Conservation (phyloP, 2,113 vertebrate genomes). For the Potamarius usumacintae region DNA sequence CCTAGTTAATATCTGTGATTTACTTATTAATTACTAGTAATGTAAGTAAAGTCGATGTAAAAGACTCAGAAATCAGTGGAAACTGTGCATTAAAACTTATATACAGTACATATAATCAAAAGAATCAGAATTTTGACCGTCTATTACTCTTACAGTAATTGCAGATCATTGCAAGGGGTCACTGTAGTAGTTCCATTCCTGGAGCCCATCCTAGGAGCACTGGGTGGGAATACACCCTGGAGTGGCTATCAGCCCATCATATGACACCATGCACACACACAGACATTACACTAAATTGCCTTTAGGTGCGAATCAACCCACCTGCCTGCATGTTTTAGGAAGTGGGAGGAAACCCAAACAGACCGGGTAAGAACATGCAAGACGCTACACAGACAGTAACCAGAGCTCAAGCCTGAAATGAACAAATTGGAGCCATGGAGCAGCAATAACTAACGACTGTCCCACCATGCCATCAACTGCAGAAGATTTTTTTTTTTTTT, state of each 20-base stretch:
- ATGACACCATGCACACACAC: not conserved
- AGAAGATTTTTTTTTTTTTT: not conserved
- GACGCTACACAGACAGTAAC: not conserved
- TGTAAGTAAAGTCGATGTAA: not conserved
- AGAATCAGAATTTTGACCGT: not conserved
- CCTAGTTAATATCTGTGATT: not conserved
- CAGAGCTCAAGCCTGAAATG: not conserved
- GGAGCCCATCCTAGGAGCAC: too few relatives aligned
- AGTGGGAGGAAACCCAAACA: not conserved
- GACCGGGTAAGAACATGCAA: not conserved
- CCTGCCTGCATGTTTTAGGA: not conserved
- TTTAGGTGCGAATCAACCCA: too few relatives aligned
- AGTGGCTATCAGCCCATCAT: not conserved
- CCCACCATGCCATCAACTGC: not conserved
- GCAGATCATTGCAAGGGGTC: not conserved
- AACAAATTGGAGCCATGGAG: not conserved
- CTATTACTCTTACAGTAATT: not conserved
- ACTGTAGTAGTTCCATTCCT: too few relatives aligned
- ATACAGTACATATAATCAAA: not conserved
- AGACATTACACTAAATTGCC: too few relatives aligned
- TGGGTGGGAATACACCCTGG: not conserved
- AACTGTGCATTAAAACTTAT: not conserved
- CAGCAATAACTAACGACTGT: not conserved
- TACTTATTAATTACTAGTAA: not conserved
- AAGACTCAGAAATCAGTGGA: not conserved